Percentiles rank a stretch among this genome's conserved stretches.
Evolutionary conservation across 2,797 vertebrate genomes (phyloP).

Genomic region (Muscicapa striata): DNA sequence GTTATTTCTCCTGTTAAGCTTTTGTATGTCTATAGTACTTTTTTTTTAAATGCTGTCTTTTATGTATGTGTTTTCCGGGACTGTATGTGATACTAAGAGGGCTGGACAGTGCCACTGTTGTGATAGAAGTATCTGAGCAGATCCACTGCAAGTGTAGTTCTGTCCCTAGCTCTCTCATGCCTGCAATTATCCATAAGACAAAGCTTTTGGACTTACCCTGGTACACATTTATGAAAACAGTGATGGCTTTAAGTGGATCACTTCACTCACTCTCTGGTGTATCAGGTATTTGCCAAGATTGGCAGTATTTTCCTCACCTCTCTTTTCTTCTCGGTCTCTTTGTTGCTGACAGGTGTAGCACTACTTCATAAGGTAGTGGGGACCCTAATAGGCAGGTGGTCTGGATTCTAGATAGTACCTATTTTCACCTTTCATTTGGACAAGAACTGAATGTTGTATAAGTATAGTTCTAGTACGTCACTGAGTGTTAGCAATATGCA

Average conservation of each 20-base stretch:
- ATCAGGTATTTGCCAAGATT: neutral
- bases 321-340: neutral
- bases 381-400: neutral
- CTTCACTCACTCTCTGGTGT: rapidly evolving
- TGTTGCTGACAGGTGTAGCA: neutral
- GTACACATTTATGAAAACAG: neutral
- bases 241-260: neutral
- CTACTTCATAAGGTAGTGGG: rapidly evolving
- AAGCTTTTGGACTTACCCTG: neutral
- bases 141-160: neutral
- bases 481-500: neutral
- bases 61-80: neutral
- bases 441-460: neutral
- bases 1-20: neutral
- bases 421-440: neutral
- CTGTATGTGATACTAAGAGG: neutral
- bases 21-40: neutral
- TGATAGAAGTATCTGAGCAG: neutral
- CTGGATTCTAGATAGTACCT: neutral
- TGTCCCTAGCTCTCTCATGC: neutral
- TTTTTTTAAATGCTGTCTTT: neutral
- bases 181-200: neutral
- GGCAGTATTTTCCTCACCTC: neutral
- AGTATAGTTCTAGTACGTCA: neutral
- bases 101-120: neutral